Conservation (phyloP, 2,888 invertebrate species). For the Eueremaeus valkanovi region DNA sequence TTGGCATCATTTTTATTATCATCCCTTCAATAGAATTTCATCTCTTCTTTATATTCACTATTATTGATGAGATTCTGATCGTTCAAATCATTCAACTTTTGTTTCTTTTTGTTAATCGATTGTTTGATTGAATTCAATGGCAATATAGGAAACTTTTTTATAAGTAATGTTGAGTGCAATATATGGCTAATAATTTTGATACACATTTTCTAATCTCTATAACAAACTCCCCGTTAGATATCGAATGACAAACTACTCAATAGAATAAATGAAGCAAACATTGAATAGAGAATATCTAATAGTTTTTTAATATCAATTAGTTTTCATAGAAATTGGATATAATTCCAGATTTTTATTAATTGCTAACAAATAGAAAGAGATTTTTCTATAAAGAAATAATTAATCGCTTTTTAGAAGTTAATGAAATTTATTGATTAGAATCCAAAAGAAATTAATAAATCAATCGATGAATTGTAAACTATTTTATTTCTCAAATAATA, state of each 20-base stretch:
- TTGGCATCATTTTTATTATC: conserved; percentile 2
- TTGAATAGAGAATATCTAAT: background rate
- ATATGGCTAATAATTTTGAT: background rate
- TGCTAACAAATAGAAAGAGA: background rate
- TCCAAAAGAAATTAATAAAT: no score
- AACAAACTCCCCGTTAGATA: background rate
- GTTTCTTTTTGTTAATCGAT: background rate
- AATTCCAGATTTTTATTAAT: background rate
- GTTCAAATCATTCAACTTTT: background rate
- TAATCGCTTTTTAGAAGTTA: no score
- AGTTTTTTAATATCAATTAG: background rate
- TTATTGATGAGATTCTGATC: background rate
- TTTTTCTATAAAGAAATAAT: no score
- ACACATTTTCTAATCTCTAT: background rate
- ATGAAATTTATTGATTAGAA: no score
- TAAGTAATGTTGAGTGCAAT: no score
- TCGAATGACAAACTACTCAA: background rate
- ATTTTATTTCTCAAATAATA: no score
- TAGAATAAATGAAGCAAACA: background rate
- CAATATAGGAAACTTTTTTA: no score
- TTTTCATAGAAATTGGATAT: background rate
- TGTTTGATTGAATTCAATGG: background rate
- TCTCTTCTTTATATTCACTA: background rate
- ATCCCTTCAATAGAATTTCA: conserved; percentile 5
- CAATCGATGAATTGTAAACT: no score